Evolutionary conservation across 2,797 vertebrate species (phyloP).

Genomic region (Cephalopachus bancanus): DNA sequence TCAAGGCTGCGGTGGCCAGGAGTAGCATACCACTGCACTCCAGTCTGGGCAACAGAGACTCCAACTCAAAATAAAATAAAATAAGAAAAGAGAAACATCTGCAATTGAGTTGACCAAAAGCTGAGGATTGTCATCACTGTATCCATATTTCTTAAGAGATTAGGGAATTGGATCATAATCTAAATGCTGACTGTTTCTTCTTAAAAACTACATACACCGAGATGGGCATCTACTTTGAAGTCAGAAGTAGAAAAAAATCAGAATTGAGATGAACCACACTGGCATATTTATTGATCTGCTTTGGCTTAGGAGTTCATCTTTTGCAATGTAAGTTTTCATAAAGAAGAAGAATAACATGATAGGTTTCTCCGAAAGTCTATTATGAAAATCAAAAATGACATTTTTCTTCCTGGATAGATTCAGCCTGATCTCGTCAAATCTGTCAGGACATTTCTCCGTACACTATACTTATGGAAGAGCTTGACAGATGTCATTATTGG

Average conservation of each 20-base stretch:
- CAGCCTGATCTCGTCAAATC: conserved; percentile 67
- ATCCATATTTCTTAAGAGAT: conserved; percentile 53
- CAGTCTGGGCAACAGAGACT: too few relatives aligned
- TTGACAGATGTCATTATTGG: conserved; percentile 45
- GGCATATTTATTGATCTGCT: conserved; percentile 64
- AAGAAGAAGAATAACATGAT: conserved; percentile 73
- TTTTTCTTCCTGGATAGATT: conserved; percentile 75
- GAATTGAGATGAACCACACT: conserved; percentile 67
- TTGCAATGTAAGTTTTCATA: conserved; percentile 78
- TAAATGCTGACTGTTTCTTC: conserved; percentile 6
- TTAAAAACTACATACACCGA: conserved; percentile 7
- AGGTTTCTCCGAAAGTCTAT: conserved; percentile 78
- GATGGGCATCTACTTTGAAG: conserved; percentile 70
- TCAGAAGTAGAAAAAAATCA: conserved; percentile 71
- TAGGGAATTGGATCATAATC: conserved; percentile 12
- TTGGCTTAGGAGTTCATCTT: conserved; percentile 72
- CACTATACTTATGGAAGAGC: conserved; percentile 60
- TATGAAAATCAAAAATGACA: conserved; percentile 85
- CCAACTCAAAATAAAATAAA: too few relatives aligned
- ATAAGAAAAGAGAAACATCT: background rate
- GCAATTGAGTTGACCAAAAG: background rate
- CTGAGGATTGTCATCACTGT: background rate
- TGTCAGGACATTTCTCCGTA: conserved; percentile 56
- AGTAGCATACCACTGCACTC: too few relatives aligned
- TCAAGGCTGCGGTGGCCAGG: too few relatives aligned